phyloP scores from a whole-genome alignment of 2,113 vertebrate genomes.

The Delphinus delphis region DNA sequence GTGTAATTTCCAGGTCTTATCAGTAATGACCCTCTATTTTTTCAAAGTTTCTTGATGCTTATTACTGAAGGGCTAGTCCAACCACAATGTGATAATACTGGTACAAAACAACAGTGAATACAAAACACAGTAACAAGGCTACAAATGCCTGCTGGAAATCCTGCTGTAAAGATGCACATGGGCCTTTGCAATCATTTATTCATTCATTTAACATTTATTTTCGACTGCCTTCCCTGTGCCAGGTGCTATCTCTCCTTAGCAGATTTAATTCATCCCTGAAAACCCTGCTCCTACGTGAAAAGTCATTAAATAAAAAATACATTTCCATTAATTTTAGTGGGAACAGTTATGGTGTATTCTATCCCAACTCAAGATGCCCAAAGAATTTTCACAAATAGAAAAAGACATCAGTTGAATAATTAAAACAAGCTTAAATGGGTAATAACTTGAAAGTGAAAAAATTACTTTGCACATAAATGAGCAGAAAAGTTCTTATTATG shows the following conservation, averaged over 20 bases:
- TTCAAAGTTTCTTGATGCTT: neutral
- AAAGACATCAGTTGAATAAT: neutral
- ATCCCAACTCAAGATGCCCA: neutral
- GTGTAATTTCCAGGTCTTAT: neutral
- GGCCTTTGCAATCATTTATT: neutral
- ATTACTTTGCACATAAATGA: neutral
- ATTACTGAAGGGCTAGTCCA: neutral
- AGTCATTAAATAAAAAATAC: constrained; percentile 30
- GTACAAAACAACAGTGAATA: neutral
- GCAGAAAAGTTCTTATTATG: neutral
- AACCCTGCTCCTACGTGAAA: neutral
- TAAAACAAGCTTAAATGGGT: neutral
- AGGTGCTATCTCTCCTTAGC: neutral
- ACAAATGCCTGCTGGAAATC: neutral
- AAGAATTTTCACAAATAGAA: neutral
- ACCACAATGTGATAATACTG: neutral
- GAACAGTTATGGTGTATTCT: neutral
- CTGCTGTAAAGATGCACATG: neutral
- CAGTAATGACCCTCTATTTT: too few species aligned
- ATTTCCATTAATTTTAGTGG: neutral
- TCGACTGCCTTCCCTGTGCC: neutral
- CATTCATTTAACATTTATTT: constrained; percentile 16
- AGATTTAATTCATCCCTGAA: neutral
- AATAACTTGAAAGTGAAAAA: constrained; percentile 13
- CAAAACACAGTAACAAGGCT: neutral